A percentile compares a stretch with the other conserved stretches of the same genome.
Evolutionary conservation across 2,888 invertebrate genomes (phyloP).

Genomic region (Thera britannica): DNA sequence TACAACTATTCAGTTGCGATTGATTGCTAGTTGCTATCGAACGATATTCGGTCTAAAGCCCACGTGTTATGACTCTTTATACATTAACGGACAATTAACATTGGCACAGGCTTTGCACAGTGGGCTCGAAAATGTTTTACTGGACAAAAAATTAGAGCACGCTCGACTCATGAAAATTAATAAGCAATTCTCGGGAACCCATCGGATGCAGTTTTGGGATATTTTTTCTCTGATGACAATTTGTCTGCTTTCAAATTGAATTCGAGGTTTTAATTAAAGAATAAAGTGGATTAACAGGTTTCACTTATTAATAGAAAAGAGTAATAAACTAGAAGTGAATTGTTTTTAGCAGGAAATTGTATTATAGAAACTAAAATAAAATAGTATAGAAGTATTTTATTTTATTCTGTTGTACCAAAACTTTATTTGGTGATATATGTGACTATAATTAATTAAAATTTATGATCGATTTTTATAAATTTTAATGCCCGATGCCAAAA

Average conservation of each 20-base stretch:
- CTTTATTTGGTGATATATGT: too few relatives aligned
- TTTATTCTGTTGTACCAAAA: too few relatives aligned
- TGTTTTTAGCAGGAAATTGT: too few relatives aligned
- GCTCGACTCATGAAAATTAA: slow-evolving; percentile 71
- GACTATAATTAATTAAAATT: too few relatives aligned
- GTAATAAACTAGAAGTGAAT: too few relatives aligned
- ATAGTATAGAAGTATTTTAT: too few relatives aligned
- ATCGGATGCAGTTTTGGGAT: slow-evolving; percentile 42
- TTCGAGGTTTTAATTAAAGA: slow-evolving; percentile 51
- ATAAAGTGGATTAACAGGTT: slow-evolving; percentile 4
- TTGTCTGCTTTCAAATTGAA: slow-evolving; percentile 57
- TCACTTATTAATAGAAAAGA: neutral
- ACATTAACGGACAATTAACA: neutral
- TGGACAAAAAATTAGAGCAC: slow-evolving; percentile 69
- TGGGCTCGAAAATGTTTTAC: slow-evolving; percentile 28
- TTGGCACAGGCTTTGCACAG: slow-evolving; percentile 12
- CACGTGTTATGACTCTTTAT: neutral
- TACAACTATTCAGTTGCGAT: too few relatives aligned
- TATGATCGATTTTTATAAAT: too few relatives aligned
- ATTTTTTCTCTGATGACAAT: slow-evolving; percentile 52
- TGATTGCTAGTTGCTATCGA: neutral
- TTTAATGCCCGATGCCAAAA: neutral
- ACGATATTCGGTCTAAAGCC: neutral
- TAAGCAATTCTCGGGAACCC: slow-evolving; percentile 61
- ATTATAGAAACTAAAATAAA: too few relatives aligned